These are phyloP conservation scores for Apodemus speciosus DNA, from an alignment of 2,113 vertebrate genomes.

Conservation along the genomic window DNA sequence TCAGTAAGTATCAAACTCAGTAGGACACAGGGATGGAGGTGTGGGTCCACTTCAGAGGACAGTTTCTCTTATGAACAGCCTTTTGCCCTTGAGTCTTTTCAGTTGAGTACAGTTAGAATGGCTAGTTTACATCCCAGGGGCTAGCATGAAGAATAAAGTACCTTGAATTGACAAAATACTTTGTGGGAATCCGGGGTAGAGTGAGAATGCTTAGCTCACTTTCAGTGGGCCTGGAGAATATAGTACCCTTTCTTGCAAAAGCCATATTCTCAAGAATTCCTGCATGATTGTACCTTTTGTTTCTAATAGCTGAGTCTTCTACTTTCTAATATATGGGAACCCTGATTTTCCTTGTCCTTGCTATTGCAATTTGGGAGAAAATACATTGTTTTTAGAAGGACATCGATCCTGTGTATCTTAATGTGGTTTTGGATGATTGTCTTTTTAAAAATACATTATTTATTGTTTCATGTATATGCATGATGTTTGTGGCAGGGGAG, in stretches of 20 bases:
- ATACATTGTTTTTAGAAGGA: background rate
- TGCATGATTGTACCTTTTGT: background rate
- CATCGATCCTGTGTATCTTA: background rate
- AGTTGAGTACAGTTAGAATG: background rate
- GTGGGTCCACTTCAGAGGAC: background rate
- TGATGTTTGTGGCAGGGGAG: background rate
- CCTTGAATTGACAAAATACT: background rate
- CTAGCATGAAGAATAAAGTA: background rate
- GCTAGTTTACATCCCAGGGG: background rate
- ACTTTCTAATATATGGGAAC: background rate
- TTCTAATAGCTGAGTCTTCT: background rate
- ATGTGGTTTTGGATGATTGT: background rate
- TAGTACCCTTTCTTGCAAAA: background rate
- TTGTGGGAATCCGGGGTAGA: background rate
- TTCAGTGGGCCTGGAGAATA: background rate
- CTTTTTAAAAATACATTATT: background rate
- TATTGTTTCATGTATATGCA: background rate
- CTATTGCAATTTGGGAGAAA: background rate
- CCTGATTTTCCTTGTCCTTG: too few relatives aligned
- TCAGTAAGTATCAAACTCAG: background rate
- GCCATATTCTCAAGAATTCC: background rate
- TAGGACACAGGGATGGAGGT: background rate
- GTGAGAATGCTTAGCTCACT: background rate
- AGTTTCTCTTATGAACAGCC: background rate
- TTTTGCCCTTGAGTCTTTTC: background rate